These are phyloP conservation scores for Acronicta psi DNA, from an alignment of 2,888 invertebrate species.

Conservation along the genomic window DNA sequence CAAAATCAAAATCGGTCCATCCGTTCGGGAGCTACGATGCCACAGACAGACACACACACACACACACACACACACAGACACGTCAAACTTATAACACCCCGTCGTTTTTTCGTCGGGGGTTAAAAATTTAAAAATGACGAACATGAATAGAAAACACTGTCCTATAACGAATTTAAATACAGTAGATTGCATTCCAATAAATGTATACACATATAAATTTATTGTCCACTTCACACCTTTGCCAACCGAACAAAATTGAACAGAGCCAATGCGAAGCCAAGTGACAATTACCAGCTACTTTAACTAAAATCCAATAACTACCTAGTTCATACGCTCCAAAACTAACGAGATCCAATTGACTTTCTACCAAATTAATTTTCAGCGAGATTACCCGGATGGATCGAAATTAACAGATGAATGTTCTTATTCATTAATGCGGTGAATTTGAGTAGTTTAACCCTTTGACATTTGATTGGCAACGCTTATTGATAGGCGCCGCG, in stretches of 20 bases:
- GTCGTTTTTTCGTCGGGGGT: too few relatives aligned
- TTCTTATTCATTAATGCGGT: conserved; percentile 48
- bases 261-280: neutral
- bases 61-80: too few relatives aligned
- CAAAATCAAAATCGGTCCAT: too few relatives aligned
- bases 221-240: neutral
- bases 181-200: too few relatives aligned
- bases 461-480: conserved; percentile 45
- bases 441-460: conserved; percentile 34
- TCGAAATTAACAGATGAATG: conserved; percentile 39
- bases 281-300: neutral
- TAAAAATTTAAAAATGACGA: too few relatives aligned
- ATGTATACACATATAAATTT: too few relatives aligned
- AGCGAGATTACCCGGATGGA: conserved; percentile 26
- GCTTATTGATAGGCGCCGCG: conserved; percentile 22
- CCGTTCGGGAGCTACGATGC: too few relatives aligned
- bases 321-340: conserved; percentile 18
- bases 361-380: conserved; percentile 33
- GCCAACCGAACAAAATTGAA: neutral
- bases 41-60: too few relatives aligned
- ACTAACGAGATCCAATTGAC: conserved; percentile 26
- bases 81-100: too few relatives aligned
- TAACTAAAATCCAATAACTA: conserved; percentile 11
- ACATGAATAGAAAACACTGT: too few relatives aligned
- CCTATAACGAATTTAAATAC: too few relatives aligned